Percentiles rank a stretch among this genome's conserved stretches.
Conservation (phyloP, 2,888 invertebrate species). For the Rutpela maculata region DNA sequence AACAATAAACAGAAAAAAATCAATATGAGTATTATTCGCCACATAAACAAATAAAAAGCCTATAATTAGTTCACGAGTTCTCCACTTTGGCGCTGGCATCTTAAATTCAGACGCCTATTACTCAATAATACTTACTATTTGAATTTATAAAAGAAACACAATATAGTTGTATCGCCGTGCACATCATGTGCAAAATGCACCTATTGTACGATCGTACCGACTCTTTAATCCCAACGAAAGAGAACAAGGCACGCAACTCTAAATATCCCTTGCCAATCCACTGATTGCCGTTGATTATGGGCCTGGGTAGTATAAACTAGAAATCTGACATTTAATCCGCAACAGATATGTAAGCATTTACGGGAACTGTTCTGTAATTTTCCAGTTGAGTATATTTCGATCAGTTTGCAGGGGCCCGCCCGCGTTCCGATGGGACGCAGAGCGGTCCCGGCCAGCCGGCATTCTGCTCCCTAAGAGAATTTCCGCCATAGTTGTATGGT, state of each 20-base stretch:
- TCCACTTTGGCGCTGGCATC: no score
- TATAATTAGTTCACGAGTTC: no score
- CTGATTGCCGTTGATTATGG: slow-evolving; percentile 11
- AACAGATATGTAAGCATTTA: slow-evolving; percentile 46
- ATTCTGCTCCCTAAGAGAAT: slow-evolving; percentile 55
- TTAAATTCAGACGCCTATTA: no score
- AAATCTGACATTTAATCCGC: slow-evolving; percentile 50
- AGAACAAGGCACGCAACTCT: not conserved
- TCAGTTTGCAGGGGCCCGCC: slow-evolving; percentile 47
- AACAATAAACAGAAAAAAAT: no score
- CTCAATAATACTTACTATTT: no score
- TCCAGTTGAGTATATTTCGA: slow-evolving; percentile 54
- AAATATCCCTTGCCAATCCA: not conserved
- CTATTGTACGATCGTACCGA: not conserved
- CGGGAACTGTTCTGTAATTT: slow-evolving; percentile 51
- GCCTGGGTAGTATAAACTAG: slow-evolving; percentile 32
- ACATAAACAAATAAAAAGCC: no score
- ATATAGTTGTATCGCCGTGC: no score
- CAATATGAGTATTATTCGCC: no score
- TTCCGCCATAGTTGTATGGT: slow-evolving; percentile 46
- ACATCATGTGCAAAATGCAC: not conserved
- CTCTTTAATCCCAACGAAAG: not conserved
- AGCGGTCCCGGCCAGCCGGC: slow-evolving; percentile 31
- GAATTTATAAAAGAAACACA: no score
- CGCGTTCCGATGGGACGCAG: slow-evolving; percentile 45